A percentile compares a stretch with the other conserved stretches of the same genome.
These are phyloP conservation scores for Metopia argyrocephala DNA, from an alignment of 2,888 invertebrate species.

Conservation along the genomic window DNA sequence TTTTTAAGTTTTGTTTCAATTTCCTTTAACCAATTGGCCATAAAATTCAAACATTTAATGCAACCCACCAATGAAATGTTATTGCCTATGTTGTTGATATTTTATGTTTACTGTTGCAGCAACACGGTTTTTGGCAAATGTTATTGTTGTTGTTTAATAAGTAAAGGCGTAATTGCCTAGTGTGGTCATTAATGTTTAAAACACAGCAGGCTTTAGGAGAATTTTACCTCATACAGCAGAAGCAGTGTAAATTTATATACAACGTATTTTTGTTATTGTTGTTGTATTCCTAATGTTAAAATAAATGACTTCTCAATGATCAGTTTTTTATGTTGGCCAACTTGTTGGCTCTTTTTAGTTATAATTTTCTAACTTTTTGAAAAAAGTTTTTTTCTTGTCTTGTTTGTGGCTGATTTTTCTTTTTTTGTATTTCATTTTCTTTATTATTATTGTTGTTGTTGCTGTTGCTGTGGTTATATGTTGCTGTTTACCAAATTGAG, in stretches of 20 bases:
- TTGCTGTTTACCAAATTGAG: constrained; percentile 59
- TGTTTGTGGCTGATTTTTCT: constrained; percentile 5
- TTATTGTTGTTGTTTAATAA: constrained; percentile 21
- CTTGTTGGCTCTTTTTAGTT: constrained; percentile 28
- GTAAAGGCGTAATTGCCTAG: constrained; percentile 46
- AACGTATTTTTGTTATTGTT: background rate
- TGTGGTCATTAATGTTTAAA: constrained; percentile 38
- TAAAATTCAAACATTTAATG: too few relatives aligned
- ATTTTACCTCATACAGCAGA: background rate
- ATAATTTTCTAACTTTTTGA: constrained; percentile 36
- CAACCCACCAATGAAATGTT: too few relatives aligned
- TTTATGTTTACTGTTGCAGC: constrained; percentile 19
- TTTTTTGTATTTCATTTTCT: background rate
- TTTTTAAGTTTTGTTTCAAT: too few relatives aligned
- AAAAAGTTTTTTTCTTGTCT: constrained; percentile 7
- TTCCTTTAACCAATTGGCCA: too few relatives aligned
- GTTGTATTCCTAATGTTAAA: constrained; percentile 6
- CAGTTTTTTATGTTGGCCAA: background rate
- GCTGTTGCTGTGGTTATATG: too few relatives aligned
- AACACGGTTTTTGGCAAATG: constrained; percentile 7
- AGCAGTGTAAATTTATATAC: constrained; percentile 25
- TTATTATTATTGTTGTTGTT: constrained; percentile 21
- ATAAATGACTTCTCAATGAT: constrained; percentile 30
- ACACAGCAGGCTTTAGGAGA: constrained; percentile 28
- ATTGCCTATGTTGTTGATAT: background rate